Evolutionary conservation across 1,140 invertebrate genomes (phyloP).

Genomic region (Aphaenogaster ashmeadi): DNA sequence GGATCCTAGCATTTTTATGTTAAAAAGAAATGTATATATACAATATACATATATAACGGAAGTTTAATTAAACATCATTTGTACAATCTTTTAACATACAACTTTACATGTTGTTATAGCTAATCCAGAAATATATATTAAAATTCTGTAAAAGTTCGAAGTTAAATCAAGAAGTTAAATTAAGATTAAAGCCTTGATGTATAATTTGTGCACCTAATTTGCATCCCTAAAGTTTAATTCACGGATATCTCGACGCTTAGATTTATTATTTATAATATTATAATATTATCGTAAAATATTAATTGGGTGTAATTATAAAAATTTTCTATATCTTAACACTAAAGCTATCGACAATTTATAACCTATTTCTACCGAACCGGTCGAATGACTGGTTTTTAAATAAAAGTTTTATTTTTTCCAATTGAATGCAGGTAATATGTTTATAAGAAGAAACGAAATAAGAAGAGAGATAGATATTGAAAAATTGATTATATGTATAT

Average conservation of each 20-base stretch:
- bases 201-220: not conserved
- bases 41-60: not conserved
- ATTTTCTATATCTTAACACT: not conserved
- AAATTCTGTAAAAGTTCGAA: not conserved
- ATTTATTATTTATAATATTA: not conserved
- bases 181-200: not conserved
- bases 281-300: not conserved
- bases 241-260: not conserved
- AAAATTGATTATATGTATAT: no score
- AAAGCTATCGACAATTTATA: no score
- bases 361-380: no score
- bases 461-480: no score
- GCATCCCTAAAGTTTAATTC: not conserved
- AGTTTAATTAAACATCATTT: not conserved
- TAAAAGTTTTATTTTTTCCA: no score
- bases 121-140: not conserved
- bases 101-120: not conserved
- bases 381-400: no score
- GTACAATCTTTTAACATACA: not conserved
- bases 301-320: not conserved
- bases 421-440: no score
- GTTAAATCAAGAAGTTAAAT: constrained; percentile 9
- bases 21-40: not conserved
- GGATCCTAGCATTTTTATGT: constrained; percentile 3
- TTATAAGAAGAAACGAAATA: no score